Conservation (phyloP, 2,797 vertebrate genomes). For the Chaetodon trifasciatus region DNA sequence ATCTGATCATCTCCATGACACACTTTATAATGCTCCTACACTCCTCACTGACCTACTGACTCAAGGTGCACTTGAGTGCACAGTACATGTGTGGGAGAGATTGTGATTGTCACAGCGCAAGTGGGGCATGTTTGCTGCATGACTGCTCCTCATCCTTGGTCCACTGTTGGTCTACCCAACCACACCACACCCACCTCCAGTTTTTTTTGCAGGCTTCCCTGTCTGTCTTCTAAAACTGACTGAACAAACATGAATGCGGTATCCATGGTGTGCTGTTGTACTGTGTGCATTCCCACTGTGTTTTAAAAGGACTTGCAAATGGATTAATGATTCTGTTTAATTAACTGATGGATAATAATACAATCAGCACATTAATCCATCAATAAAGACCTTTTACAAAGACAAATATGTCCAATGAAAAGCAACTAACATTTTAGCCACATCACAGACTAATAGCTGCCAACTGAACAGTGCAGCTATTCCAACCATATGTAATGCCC, state of each 20-base stretch:
- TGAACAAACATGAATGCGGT: not conserved
- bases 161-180: slow-evolving; percentile 32
- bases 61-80: slow-evolving; percentile 29
- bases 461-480: too few relatives aligned
- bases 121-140: slow-evolving; percentile 77
- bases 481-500: not conserved
- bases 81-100: slow-evolving; percentile 28
- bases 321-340: not conserved
- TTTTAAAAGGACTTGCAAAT: not conserved
- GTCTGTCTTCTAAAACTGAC: not conserved
- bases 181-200: slow-evolving; percentile 2
- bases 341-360: not conserved
- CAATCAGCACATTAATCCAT: not conserved
- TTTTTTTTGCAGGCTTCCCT: not conserved
- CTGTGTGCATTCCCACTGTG: not conserved
- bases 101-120: slow-evolving; percentile 45
- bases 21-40: slow-evolving; percentile 24
- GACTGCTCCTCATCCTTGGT: slow-evolving; percentile 60
- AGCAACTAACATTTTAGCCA: too few relatives aligned
- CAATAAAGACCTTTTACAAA: not conserved
- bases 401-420: too few relatives aligned
- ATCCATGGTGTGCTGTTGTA: not conserved
- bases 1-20: slow-evolving; percentile 2
- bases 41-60: slow-evolving; percentile 42
- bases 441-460: too few relatives aligned